A percentile compares a stretch with the other conserved stretches of the same genome.
Evolutionary conservation across 2,113 vertebrate genomes (phyloP).

Genomic region (Thunnus maccoyii): DNA sequence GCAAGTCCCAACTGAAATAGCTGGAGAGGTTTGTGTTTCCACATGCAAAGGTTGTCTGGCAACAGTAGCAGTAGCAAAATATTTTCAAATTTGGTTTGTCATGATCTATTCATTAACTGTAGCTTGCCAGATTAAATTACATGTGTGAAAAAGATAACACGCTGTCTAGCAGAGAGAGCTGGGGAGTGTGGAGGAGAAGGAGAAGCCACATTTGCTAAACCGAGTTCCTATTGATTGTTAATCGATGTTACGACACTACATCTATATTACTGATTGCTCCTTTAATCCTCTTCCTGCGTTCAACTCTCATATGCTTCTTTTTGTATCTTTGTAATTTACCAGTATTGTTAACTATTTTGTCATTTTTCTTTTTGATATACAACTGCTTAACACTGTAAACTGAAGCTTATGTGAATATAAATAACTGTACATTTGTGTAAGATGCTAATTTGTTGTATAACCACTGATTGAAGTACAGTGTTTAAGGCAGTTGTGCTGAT

Average conservation of each 20-base stretch:
- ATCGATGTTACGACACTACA: background rate
- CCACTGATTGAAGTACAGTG: slow-evolving; percentile 11
- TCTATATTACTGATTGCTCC: slow-evolving; percentile 1
- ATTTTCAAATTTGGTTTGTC: background rate
- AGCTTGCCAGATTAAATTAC: background rate
- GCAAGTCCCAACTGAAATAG: too few relatives aligned
- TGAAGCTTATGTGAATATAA: slow-evolving; percentile 37
- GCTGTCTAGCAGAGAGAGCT: background rate
- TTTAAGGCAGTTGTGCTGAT: slow-evolving; percentile 18
- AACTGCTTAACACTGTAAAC: slow-evolving; percentile 11
- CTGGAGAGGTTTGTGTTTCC: too few relatives aligned
- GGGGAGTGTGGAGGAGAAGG: background rate
- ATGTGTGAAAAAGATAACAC: background rate
- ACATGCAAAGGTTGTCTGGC: too few relatives aligned
- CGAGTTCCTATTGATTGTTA: slow-evolving; percentile 11
- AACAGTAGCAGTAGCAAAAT: background rate
- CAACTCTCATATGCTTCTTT: background rate
- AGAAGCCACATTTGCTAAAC: too few relatives aligned
- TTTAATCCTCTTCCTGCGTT: background rate
- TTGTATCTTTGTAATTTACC: background rate
- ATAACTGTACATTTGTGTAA: slow-evolving; percentile 45
- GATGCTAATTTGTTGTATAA: slow-evolving; percentile 36
- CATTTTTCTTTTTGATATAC: slow-evolving; percentile 14
- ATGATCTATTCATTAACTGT: background rate
- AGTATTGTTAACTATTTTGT: background rate